A percentile compares a stretch with the other conserved stretches of the same genome.
Conservation (phyloP, 2,797 vertebrate species). For the Hypotaenidia okinawae region DNA sequence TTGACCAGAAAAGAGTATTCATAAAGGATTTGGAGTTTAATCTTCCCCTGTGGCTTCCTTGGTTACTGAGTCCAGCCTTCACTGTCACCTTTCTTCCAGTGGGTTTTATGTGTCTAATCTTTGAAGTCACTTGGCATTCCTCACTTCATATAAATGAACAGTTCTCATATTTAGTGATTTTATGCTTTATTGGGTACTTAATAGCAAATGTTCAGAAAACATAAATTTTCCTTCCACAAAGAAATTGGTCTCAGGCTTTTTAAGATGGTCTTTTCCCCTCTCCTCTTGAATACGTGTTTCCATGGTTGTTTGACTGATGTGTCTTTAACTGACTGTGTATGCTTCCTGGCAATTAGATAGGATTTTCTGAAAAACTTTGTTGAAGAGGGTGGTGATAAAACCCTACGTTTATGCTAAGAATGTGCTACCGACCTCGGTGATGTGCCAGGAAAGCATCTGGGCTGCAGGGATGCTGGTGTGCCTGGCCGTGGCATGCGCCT, state of each 20-base stretch:
- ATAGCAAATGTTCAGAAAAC: not conserved
- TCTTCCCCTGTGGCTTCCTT: not conserved
- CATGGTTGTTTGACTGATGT: not conserved
- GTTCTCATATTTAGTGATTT: not conserved
- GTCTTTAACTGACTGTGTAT: conserved; percentile 18
- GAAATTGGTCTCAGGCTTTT: not conserved
- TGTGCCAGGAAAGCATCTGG: not conserved
- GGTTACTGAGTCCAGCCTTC: not conserved
- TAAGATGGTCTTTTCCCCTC: not conserved
- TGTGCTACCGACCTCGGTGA: not conserved
- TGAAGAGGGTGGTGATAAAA: not conserved
- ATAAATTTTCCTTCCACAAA: fast-evolving
- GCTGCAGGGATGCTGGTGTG: fast-evolving
- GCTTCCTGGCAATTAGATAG: not conserved
- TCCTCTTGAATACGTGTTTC: not conserved
- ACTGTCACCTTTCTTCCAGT: not conserved
- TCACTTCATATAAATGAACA: not conserved
- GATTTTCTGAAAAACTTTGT: not conserved
- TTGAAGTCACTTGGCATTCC: not conserved
- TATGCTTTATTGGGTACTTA: not conserved
- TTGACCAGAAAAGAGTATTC: not conserved
- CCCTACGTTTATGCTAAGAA: not conserved
- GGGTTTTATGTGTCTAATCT: not conserved
- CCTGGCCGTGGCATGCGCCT: fast-evolving
- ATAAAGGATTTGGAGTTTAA: not conserved